Percentiles rank a stretch among this genome's conserved stretches.
Evolutionary conservation across 2,888 invertebrate species (phyloP).

Genomic region (Luperina nickerlii): DNA sequence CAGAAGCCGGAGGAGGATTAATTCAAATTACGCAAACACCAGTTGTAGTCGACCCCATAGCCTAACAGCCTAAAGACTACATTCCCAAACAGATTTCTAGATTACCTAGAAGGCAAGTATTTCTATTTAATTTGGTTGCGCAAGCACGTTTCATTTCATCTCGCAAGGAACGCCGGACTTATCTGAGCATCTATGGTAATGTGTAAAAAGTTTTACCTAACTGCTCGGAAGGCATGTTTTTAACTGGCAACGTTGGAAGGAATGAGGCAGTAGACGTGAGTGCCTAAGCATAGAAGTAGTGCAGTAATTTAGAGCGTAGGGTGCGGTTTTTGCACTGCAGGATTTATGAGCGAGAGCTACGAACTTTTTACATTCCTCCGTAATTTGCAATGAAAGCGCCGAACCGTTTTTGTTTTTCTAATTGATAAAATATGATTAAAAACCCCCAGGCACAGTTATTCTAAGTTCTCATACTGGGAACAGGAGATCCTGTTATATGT

Average conservation of each 20-base stretch:
- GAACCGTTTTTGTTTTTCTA: not conserved
- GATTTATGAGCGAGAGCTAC: not conserved
- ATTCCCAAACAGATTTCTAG: constrained; percentile 63
- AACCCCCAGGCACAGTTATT: not conserved
- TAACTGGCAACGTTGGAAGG: not conserved
- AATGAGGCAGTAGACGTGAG: constrained; percentile 10
- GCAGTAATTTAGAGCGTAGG: constrained; percentile 5
- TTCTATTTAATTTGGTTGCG: constrained; percentile 50
- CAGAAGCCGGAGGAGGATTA: constrained; percentile 22
- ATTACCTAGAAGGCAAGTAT: constrained; percentile 57
- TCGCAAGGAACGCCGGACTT: constrained; percentile 21
- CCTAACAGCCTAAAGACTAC: constrained; percentile 42
- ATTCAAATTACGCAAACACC: constrained; percentile 47
- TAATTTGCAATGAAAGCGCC: not conserved
- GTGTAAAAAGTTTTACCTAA: constrained; percentile 23
- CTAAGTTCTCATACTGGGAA: not conserved
- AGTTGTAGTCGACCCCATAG: constrained; percentile 33
- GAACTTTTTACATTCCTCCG: not conserved
- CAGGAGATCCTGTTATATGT: constrained; percentile 31
- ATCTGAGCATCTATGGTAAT: constrained; percentile 45
- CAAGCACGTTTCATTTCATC: constrained; percentile 49
- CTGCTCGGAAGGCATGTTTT: not conserved
- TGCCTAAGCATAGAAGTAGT: not conserved
- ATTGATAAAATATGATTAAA: not conserved
- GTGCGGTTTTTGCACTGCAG: not conserved